A percentile compares a stretch with the other conserved stretches of the same genome.
These are phyloP conservation scores for Cataglyphis altisquamis DNA, from an alignment of 2,888 invertebrate species.

Conservation along the genomic window DNA sequence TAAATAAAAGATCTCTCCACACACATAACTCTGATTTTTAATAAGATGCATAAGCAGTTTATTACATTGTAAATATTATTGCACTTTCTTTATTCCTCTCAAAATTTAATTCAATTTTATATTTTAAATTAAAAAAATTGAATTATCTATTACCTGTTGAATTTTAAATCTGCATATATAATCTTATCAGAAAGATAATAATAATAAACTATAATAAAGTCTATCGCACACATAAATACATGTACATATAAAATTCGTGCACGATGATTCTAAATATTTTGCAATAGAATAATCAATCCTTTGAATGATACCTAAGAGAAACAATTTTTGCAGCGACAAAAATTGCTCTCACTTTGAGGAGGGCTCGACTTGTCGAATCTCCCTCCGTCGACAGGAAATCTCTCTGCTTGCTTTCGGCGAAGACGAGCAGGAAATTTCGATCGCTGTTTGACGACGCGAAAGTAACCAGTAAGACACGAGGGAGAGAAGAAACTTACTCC, in stretches of 20 bases:
- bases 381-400: constrained; percentile 38
- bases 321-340: not conserved
- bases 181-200: not conserved
- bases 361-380: not conserved
- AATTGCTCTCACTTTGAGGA: constrained; percentile 37
- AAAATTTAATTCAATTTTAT: not conserved
- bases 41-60: not conserved
- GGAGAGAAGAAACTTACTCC: constrained; percentile 10
- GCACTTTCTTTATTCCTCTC: not conserved
- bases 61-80: not conserved
- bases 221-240: not conserved
- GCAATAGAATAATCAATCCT: not conserved
- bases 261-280: too few relatives aligned
- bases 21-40: not conserved
- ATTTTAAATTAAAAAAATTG: not conserved
- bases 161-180: not conserved
- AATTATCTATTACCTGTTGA: not conserved
- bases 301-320: constrained; percentile 24
- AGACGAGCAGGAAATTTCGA: constrained; percentile 61
- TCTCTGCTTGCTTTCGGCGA: constrained; percentile 44
- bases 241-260: not conserved
- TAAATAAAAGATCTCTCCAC: not conserved
- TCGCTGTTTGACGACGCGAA: constrained; percentile 69
- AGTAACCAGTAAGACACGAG: constrained; percentile 66
- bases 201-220: not conserved